A percentile compares a stretch with the other conserved stretches of the same genome.
Conservation (phyloP, 2,888 invertebrate species). For the Chrysodeixis includens region DNA sequence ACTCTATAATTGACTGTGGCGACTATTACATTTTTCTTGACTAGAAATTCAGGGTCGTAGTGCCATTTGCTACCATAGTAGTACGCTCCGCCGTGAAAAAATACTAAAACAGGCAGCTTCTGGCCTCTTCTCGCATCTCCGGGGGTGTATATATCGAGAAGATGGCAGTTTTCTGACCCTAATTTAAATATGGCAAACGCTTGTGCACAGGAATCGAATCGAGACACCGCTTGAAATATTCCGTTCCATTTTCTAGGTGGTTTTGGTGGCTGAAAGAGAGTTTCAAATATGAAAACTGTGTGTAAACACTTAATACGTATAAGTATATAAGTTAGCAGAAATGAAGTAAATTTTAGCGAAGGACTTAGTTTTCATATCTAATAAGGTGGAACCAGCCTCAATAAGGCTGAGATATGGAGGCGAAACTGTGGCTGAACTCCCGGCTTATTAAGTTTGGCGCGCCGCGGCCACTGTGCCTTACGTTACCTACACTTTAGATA, state of each 20-base stretch:
- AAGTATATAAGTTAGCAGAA: neutral
- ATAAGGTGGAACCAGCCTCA: slow-evolving; percentile 3
- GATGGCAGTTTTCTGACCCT: slow-evolving; percentile 79
- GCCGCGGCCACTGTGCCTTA: neutral
- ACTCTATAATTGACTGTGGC: slow-evolving; percentile 81
- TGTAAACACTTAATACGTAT: neutral
- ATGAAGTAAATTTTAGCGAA: neutral
- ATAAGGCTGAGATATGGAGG: slow-evolving; percentile 17
- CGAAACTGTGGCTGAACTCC: slow-evolving; percentile 7
- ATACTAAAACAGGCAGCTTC: slow-evolving; percentile 78
- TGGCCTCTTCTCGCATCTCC: slow-evolving; percentile 51
- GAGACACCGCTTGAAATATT: slow-evolving; percentile 70
- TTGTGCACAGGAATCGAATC: slow-evolving; percentile 75
- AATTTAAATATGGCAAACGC: slow-evolving; percentile 65
- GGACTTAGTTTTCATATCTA: neutral
- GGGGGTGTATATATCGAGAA: slow-evolving; percentile 79
- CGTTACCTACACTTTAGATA: neutral
- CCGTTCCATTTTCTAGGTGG: slow-evolving; percentile 74
- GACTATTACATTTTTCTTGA: slow-evolving; percentile 75
- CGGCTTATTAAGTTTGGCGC: slow-evolving; percentile 6
- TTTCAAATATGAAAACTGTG: neutral
- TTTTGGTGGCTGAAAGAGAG: slow-evolving; percentile 72
- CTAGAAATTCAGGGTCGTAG: slow-evolving; percentile 82
- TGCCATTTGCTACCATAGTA: slow-evolving; percentile 82
- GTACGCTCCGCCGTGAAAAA: slow-evolving; percentile 83